These are phyloP conservation scores for Solenopsis fugax DNA, from an alignment of 1,140 invertebrate genomes.

Conservation along the genomic window DNA sequence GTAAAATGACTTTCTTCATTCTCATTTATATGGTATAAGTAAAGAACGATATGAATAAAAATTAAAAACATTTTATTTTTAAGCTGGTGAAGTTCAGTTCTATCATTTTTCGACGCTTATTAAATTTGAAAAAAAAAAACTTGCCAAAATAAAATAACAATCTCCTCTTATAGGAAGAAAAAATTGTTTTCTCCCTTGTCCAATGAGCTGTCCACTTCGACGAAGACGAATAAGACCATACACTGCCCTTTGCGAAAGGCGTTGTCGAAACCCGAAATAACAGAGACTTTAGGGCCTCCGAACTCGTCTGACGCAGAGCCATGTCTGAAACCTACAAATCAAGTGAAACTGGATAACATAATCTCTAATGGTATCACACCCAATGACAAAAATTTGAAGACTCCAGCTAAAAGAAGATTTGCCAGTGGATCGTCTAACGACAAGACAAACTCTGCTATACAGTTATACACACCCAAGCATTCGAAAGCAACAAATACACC, in stretches of 20 bases:
- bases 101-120: not conserved
- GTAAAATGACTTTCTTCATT: conserved; percentile 22
- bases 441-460: conserved; percentile 72
- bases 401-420: conserved; percentile 70
- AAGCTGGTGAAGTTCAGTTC: not conserved
- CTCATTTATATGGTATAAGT: not conserved
- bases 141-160: not conserved
- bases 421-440: conserved; percentile 68
- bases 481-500: conserved; percentile 64
- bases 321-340: conserved; percentile 52
- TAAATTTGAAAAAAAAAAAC: not conserved
- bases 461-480: conserved; percentile 80
- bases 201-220: conserved; percentile 17
- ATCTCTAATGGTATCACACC: conserved; percentile 24
- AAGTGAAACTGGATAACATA: conserved; percentile 23
- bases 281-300: conserved; percentile 38
- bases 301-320: conserved; percentile 44
- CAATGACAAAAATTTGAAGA: conserved; percentile 68
- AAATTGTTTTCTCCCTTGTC: not conserved
- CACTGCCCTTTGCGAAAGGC: conserved; percentile 34
- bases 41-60: not conserved
- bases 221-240: conserved; percentile 6
- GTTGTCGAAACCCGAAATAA: conserved; percentile 49
- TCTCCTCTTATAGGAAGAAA: conserved; percentile 24
- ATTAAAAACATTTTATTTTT: not conserved